Evolutionary conservation across 2,113 vertebrate genomes (phyloP).

Genomic region (Ictidomys tridecemlineatus): DNA sequence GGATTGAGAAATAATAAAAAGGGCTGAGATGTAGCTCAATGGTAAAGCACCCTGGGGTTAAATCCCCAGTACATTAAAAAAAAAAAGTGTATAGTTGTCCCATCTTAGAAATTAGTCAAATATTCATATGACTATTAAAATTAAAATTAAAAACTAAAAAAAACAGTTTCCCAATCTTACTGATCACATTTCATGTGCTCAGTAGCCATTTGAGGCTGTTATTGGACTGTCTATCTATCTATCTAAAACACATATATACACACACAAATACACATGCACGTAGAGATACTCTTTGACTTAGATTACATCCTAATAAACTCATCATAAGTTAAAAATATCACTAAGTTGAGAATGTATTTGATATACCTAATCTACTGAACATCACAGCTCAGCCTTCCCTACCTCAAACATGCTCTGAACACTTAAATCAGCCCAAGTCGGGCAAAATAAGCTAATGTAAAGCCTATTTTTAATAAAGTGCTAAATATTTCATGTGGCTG

Average conservation of each 20-base stretch:
- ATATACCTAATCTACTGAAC: not conserved
- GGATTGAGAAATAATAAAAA: too few species aligned
- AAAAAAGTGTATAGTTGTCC: too few species aligned
- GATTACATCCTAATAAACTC: too few species aligned
- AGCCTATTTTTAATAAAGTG: not conserved
- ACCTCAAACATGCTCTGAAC: not conserved
- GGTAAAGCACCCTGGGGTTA: too few species aligned
- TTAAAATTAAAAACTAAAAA: constrained; percentile 10
- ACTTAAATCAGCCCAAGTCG: not conserved
- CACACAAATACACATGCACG: too few species aligned
- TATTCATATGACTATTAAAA: not conserved
- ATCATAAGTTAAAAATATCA: not conserved
- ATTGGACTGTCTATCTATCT: not conserved
- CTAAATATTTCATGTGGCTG: not conserved
- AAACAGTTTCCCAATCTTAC: not conserved
- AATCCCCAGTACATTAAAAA: too few species aligned
- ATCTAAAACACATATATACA: too few species aligned
- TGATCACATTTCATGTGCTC: not conserved
- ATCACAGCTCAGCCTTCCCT: not conserved
- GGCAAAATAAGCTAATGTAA: not conserved
- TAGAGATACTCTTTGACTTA: not conserved
- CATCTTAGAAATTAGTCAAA: not conserved
- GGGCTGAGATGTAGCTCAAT: too few species aligned
- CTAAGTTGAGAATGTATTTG: not conserved
- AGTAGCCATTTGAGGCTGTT: not conserved